Percentiles rank a stretch among this genome's conserved stretches.
These are phyloP conservation scores for Chlorops oryzae DNA, from an alignment of 1,140 invertebrate species.

Conservation along the genomic window DNA sequence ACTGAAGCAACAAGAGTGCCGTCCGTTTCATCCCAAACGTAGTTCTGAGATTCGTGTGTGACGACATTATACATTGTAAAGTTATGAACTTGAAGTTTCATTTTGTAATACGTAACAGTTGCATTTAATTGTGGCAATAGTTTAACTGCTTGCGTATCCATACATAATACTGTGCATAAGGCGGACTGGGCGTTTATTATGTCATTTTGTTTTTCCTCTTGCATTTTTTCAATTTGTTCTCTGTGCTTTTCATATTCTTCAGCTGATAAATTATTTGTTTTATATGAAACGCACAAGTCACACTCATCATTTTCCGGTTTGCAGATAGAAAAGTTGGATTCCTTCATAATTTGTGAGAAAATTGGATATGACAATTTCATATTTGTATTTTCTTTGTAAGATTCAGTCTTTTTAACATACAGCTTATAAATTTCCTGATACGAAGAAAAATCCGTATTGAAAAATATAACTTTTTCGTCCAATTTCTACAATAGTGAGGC, in stretches of 20 bases:
- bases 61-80: constrained; percentile 10
- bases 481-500: neutral
- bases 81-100: constrained; percentile 13
- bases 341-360: constrained; percentile 12
- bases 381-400: neutral
- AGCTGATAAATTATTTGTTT: constrained; percentile 23
- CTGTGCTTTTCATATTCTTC: constrained; percentile 13
- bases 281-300: constrained; percentile 22
- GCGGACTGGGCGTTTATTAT: constrained; percentile 1
- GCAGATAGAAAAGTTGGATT: constrained; percentile 20
- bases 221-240: neutral
- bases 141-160: constrained; percentile 17
- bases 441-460: too few relatives aligned
- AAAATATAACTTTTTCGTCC: too few relatives aligned
- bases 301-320: constrained; percentile 27
- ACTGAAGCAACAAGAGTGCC: constrained; percentile 42
- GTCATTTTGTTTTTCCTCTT: constrained; percentile 1
- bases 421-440: constrained; percentile 2
- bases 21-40: constrained; percentile 48
- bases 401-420: constrained; percentile 1
- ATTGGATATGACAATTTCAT: neutral
- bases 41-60: constrained; percentile 32
- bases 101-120: constrained; percentile 8
- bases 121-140: constrained; percentile 1
- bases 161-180: constrained; percentile 5